Base-by-base conservation (phyloP, 1,140 invertebrate species). In the Bicyclus anynana region DNA sequence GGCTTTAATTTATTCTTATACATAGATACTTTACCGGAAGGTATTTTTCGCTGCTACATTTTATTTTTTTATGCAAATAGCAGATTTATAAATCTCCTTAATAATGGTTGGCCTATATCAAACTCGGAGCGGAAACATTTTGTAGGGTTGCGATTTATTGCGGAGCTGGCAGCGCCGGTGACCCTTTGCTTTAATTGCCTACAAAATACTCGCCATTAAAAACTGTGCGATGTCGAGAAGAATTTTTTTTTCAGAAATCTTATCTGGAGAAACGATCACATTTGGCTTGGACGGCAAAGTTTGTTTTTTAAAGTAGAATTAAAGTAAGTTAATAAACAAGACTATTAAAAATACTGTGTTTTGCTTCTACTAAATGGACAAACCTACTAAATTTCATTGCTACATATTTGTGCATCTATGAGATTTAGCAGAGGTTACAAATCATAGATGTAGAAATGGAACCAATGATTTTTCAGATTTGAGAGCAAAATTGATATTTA, bases 71-170 rank as follows among this genome's bases (percentile, higher is more conserved):
- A 60, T 60, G 65, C 53, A 59, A 68, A 68, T 68, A 23, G 40
- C 40, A 57, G 47, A 55, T 61, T 62, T 61, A 62, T 66, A 67
- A 64, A 65, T 62, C 53, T 61, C 51, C 33, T 62, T 59, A 59
- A 72, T 67, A 65, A 73, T 57, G 62, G 60, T 20, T 53, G 63
- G 49, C 55, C 67, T 64, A 61, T 54, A 65, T 60, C 65, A 55
- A 59, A 54, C 54, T 49, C 58, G 59, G 61, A 70, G 67, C 84
- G 84, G 83, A 88, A 85, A 80, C 76, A 68, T 74, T 81, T 69
- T 65, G 74, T 78, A 77, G 80, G 80, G 79, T 86, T 87, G 84
- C 83, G 80, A 88, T 88, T 88, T 88, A 88, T 86, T 76, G 74
- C 72, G 75, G 80, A 69, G 70, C 67, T 56, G 59, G 33, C 46